Conservation (phyloP, 1,140 invertebrate genomes). For the Epicauta chinensis region DNA sequence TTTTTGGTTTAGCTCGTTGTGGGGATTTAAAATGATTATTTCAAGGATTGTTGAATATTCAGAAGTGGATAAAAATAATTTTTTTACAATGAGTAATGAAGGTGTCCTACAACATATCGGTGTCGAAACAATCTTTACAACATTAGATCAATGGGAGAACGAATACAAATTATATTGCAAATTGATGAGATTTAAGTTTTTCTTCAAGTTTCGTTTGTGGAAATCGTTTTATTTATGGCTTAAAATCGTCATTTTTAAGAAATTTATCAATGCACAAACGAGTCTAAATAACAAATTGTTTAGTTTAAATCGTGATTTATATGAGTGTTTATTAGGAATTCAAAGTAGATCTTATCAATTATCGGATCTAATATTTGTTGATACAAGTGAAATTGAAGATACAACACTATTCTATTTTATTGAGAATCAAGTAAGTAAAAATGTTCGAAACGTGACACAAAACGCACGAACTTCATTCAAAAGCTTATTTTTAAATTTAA, state of each 20-base stretch:
- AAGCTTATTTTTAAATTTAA: no score
- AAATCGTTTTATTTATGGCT: conserved; percentile 73
- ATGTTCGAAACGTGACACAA: no score
- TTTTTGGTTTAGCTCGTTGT: no score
- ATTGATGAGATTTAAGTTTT: conserved; percentile 65
- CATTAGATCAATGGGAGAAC: conserved; percentile 60
- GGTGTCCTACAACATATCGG: conserved; percentile 62
- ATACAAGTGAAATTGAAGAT: conserved; percentile 50
- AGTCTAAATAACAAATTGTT: conserved; percentile 62
- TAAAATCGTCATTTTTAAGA: conserved; percentile 64
- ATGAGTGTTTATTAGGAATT: conserved; percentile 61
- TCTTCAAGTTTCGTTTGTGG: conserved; percentile 68
- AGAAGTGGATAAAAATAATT: conserved; percentile 53
- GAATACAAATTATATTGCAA: conserved; percentile 63
- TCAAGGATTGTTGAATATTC: conserved; percentile 56
- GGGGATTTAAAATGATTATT: no score
- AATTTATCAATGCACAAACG: conserved; percentile 53
- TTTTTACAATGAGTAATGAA: conserved; percentile 60
- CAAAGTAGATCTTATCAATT: conserved; percentile 64
- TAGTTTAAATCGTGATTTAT: conserved; percentile 62
- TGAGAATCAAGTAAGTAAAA: conserved; percentile 52
- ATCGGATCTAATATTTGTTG: conserved; percentile 52
- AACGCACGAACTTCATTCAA: no score
- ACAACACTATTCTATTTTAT: conserved; percentile 59
- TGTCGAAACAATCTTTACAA: conserved; percentile 60